Evolutionary conservation across 2,113 vertebrate species (phyloP), one percentile per base, ranked within the genome.

Genomic region (Tyrannus savana): DNA sequence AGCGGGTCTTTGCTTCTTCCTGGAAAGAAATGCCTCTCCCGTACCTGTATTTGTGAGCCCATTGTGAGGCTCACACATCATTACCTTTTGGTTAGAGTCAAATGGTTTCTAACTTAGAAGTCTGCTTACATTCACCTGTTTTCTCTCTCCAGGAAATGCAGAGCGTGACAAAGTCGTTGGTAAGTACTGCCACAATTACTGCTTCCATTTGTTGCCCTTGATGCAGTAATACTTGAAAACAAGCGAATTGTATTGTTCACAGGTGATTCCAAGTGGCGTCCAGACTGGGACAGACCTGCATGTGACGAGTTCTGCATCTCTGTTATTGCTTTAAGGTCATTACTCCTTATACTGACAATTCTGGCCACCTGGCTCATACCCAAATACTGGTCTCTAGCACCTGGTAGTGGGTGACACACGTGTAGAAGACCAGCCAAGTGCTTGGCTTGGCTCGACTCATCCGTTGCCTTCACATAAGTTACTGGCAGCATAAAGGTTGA

Each of bases 131-230:
- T 71, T 91, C 44, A 15, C 66, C 84, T 98, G 33, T 91, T 55
- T 86, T 91, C 58, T 95, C 44, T 93, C 86, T 92, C 69, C 96
- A 99, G 99, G 19, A 77, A 97, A 97, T 46, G 18, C 47, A 49
- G 62, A 96, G 30, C 94, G 97, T 83, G 98, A 98, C 27, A 42
- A 92, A 53, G 39, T 81, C 17, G 83, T 52, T 95, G 68, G 98
- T 99, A 98, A 93, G 98, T 98, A 94, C 60, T 53, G 39, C 53
- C 68, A 80, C 41, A 90, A 63, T 27, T 60, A 33, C 42, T 93
- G n/a, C 39, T 93, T 52, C 35, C 12, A 23, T 55, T 58, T 74
- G 22, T 67, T 94, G 47, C 12, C 30, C 10, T 49, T 15, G 13
- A 46, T 71, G 28, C 28, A 76, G 60, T 89, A 78, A n/a, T 14